A percentile compares a stretch with the other conserved stretches of the same genome.
phyloP scores from a whole-genome alignment of 2,113 vertebrate species.

The Ranitomeya imitator region DNA sequence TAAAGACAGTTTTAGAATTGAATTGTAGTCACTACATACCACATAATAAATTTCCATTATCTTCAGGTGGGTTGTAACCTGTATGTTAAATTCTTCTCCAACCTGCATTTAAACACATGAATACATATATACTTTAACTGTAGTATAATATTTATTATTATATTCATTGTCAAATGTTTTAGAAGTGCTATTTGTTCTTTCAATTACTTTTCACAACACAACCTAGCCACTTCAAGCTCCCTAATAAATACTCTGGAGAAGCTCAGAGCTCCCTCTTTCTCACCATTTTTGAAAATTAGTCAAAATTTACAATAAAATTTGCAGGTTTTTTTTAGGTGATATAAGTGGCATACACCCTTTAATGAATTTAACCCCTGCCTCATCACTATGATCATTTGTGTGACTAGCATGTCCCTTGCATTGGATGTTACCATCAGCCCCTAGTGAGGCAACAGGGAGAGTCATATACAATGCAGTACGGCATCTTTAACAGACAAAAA shows the following conservation, averaged over 20 bases:
- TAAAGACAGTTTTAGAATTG: neutral
- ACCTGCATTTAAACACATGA: constrained; percentile 61
- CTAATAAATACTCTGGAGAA: neutral
- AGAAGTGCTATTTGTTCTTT: neutral
- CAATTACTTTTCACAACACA: neutral
- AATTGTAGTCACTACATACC: constrained; percentile 57
- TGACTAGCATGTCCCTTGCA: too few relatives aligned
- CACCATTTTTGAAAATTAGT: too few relatives aligned
- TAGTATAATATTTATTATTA: neutral
- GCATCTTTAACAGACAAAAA: neutral
- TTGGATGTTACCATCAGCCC: too few relatives aligned
- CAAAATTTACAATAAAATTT: too few relatives aligned
- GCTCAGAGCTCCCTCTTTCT: too few relatives aligned
- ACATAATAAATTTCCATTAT: constrained; percentile 65
- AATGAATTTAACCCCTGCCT: too few relatives aligned
- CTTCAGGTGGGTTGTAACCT: constrained; percentile 63
- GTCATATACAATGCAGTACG: too few relatives aligned
- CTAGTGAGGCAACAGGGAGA: too few relatives aligned
- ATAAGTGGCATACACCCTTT: too few relatives aligned
- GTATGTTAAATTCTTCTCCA: constrained; percentile 62
- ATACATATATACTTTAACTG: neutral
- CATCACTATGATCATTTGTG: too few relatives aligned
- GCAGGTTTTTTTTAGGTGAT: too few relatives aligned
- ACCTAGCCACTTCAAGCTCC: too few relatives aligned
- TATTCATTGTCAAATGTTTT: neutral